These are phyloP conservation scores for Heterochromis multidens DNA, from an alignment of 2,113 vertebrate species.

Conservation along the genomic window DNA sequence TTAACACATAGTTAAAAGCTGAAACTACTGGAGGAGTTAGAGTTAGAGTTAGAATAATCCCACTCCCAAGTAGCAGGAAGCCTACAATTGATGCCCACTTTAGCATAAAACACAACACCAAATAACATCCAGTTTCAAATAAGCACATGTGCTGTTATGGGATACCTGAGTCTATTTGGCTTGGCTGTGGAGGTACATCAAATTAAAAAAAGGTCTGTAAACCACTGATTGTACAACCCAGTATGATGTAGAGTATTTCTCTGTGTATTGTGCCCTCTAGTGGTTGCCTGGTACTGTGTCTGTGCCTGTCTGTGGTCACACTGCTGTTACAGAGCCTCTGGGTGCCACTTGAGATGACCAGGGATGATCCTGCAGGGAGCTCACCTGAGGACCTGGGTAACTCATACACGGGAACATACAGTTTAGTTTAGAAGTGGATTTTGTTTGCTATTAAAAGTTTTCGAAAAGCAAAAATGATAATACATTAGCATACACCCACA, in stretches of 20 bases:
- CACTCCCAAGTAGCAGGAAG: not conserved
- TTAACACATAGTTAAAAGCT: not conserved
- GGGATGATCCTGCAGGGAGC: constrained; percentile 40
- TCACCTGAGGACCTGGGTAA: constrained; percentile 62
- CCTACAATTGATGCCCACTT: not conserved
- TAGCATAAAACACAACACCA: not conserved
- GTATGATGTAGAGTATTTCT: not conserved
- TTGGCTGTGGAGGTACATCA: not conserved
- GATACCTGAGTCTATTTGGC: not conserved
- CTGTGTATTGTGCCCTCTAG: constrained; percentile 56
- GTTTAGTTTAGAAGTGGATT: not conserved
- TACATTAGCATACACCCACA: not conserved
- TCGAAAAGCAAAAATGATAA: not conserved
- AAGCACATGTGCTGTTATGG: not conserved
- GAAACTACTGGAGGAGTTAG: not conserved
- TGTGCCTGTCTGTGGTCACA: constrained; percentile 60
- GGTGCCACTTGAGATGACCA: constrained; percentile 54
- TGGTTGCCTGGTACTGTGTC: constrained; percentile 68
- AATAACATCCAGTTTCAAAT: not conserved
- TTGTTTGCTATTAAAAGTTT: not conserved
- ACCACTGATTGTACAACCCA: not conserved
- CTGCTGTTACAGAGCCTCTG: constrained; percentile 70
- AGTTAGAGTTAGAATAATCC: not conserved
- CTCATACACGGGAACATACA: not conserved
- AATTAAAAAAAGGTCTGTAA: not conserved